Evolutionary conservation across 2,113 vertebrate species (phyloP).

Genomic region (Eublepharis macularius): DNA sequence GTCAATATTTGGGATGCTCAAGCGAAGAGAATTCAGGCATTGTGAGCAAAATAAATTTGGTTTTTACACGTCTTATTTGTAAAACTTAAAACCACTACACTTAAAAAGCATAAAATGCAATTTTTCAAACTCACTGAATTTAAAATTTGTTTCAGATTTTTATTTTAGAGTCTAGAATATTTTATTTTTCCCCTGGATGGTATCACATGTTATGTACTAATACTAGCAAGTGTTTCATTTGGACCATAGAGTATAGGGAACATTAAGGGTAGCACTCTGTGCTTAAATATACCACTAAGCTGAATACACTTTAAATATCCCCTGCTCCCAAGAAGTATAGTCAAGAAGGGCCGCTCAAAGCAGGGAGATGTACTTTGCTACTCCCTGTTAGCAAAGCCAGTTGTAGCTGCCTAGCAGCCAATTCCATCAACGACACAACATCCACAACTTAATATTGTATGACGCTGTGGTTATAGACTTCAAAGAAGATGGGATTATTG

Average conservation of each 20-base stretch:
- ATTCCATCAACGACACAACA: background rate
- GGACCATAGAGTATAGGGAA: background rate
- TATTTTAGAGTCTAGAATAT: background rate
- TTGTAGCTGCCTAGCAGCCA: background rate
- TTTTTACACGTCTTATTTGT: no score
- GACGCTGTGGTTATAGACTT: background rate
- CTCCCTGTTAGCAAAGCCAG: background rate
- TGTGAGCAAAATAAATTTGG: no score
- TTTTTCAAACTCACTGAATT: background rate
- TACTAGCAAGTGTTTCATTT: background rate
- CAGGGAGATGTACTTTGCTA: background rate
- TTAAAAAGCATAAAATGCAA: background rate
- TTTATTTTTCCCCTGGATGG: constrained; percentile 5
- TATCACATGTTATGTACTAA: constrained; percentile 5
- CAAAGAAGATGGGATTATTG: constrained; percentile 33
- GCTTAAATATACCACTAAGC: background rate
- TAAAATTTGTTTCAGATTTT: background rate
- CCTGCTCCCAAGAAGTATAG: fast-evolving
- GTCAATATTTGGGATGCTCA: no score
- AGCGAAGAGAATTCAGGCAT: no score
- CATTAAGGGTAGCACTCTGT: background rate
- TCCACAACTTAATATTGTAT: background rate
- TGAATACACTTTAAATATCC: constrained; percentile 1
- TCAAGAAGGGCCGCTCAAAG: fast-evolving
- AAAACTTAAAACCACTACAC: no score